A percentile compares a stretch with the other conserved stretches of the same genome.
phyloP scores from a whole-genome alignment of 92 coral and sea anemone genomes.

The Zoanthus gigantus region DNA sequence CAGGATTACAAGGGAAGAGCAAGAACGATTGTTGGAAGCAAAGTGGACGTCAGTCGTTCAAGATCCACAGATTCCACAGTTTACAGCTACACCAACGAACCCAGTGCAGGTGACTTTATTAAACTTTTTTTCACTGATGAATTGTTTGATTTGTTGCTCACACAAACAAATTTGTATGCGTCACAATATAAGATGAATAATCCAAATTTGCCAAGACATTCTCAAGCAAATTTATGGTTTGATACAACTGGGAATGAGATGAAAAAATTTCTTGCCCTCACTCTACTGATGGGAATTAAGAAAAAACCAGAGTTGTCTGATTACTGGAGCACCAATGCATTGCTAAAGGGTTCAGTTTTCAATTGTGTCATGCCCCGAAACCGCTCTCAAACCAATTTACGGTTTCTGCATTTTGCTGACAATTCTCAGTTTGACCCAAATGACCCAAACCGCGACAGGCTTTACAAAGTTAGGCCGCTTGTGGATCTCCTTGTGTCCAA shows the following conservation, averaged over 20 bases:
- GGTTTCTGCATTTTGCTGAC: slow-evolving; percentile 22
- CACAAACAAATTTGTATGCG: slow-evolving; percentile 10
- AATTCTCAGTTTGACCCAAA: slow-evolving; percentile 38
- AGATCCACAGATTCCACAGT: slow-evolving; percentile 25
- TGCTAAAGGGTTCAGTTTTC: slow-evolving; percentile 49
- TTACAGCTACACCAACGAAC: slow-evolving; percentile 33
- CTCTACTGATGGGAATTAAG: slow-evolving; percentile 48
- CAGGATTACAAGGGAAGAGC: too few relatives aligned
- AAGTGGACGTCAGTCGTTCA: neutral
- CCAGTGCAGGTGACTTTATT: slow-evolving; percentile 21
- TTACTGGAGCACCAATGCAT: slow-evolving; percentile 47
- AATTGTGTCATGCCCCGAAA: neutral
- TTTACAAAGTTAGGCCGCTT: slow-evolving; percentile 62
- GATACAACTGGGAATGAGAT: neutral
- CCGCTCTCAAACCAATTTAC: neutral
- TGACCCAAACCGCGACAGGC: slow-evolving; percentile 47
- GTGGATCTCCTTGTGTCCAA: slow-evolving; percentile 61
- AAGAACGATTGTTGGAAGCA: too few relatives aligned
- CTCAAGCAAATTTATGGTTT: neutral
- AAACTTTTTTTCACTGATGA: slow-evolving; percentile 30
- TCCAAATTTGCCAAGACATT: neutral
- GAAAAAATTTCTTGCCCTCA: slow-evolving; percentile 49
- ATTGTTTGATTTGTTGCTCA: slow-evolving; percentile 26
- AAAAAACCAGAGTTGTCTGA: slow-evolving; percentile 50
- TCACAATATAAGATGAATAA: slow-evolving; percentile 20